These are phyloP conservation scores for Trididemnum miniatum DNA, from an alignment of 23 tunicate species.

Conservation along the genomic window DNA sequence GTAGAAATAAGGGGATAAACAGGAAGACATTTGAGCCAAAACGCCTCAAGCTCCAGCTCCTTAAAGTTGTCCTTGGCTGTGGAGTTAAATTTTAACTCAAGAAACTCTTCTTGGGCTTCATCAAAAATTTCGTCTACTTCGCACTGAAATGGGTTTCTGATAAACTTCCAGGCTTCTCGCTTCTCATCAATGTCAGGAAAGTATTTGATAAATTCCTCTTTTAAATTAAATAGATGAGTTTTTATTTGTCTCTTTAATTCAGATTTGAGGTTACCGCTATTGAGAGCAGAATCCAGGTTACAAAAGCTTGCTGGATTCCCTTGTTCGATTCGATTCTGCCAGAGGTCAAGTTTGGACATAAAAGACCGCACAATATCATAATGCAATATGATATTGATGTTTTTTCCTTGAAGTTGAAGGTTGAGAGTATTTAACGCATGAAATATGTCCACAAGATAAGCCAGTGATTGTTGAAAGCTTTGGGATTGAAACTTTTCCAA, in stretches of 20 bases:
- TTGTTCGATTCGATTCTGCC: constrained; percentile 23
- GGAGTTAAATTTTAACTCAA: constrained; percentile 32
- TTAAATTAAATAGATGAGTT: constrained; percentile 19
- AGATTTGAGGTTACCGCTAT: constrained; percentile 22
- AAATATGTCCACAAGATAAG: constrained; percentile 47
- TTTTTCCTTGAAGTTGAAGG: constrained; percentile 39
- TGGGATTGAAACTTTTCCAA: constrained; percentile 24
- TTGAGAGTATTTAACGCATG: constrained; percentile 37
- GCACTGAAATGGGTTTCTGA: constrained; percentile 23
- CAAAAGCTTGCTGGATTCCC: constrained; percentile 36
- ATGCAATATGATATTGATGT: constrained; percentile 21
- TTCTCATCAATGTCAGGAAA: constrained; percentile 31
- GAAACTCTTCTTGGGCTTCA: constrained; percentile 28
- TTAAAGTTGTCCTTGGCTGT: constrained; percentile 32
- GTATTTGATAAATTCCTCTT: constrained; percentile 24
- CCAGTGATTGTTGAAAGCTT: constrained; percentile 32
- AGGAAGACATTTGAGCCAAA: constrained; percentile 34
- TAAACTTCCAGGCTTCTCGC: constrained; percentile 21
- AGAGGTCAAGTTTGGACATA: constrained; percentile 26
- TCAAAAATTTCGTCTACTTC: constrained; percentile 34
- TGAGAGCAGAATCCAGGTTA: constrained; percentile 35
- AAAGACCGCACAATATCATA: constrained; percentile 31
- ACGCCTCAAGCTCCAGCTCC: constrained; percentile 37
- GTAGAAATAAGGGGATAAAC: constrained; percentile 47
- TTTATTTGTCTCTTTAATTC: constrained; percentile 32